Percentiles rank a stretch among this genome's conserved stretches.
Conservation (phyloP, 2,888 invertebrate species). For the Chrysomela aeneicollis region DNA sequence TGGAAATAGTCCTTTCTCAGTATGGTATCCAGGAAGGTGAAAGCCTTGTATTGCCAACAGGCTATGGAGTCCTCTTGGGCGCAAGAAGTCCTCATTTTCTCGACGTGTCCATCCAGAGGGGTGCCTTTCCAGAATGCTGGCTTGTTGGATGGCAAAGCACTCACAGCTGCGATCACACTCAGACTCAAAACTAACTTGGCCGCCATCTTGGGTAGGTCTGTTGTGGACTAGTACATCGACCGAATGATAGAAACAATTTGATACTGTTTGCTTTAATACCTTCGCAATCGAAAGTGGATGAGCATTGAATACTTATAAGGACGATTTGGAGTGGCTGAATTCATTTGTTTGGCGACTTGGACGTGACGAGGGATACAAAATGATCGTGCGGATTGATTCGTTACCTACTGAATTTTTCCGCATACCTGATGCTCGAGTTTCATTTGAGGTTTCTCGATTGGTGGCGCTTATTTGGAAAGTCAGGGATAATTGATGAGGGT, state of each 20-base stretch:
- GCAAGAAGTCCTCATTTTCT: slow-evolving; percentile 79
- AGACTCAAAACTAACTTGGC: slow-evolving; percentile 33
- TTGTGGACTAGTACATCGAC: slow-evolving; percentile 34
- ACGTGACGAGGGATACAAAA: background rate
- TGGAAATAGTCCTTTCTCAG: slow-evolving; percentile 74
- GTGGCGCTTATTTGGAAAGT: too few species aligned
- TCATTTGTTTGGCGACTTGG: slow-evolving; percentile 10
- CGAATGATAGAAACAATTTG: slow-evolving; percentile 32
- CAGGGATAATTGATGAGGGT: too few species aligned
- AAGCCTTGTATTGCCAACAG: slow-evolving; percentile 84
- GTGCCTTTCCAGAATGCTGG: slow-evolving; percentile 75
- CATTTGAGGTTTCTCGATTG: too few species aligned
- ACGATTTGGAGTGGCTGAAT: slow-evolving; percentile 14
- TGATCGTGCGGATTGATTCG: background rate
- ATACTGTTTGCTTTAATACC: slow-evolving; percentile 38
- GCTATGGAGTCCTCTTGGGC: slow-evolving; percentile 79
- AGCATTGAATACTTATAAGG: slow-evolving; percentile 31
- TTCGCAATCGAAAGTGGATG: slow-evolving; percentile 37
- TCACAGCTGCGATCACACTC: slow-evolving; percentile 29
- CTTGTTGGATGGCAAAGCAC: slow-evolving; percentile 57
- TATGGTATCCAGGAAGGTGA: slow-evolving; percentile 72
- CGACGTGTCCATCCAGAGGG: slow-evolving; percentile 71
- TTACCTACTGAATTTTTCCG: too few species aligned
- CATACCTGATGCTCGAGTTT: too few species aligned
- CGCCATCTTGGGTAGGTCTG: slow-evolving; percentile 30